Evolutionary conservation across 1,140 invertebrate genomes (phyloP), one percentile per base, ranked within the genome.

Genomic region (Araneus ventricosus): DNA sequence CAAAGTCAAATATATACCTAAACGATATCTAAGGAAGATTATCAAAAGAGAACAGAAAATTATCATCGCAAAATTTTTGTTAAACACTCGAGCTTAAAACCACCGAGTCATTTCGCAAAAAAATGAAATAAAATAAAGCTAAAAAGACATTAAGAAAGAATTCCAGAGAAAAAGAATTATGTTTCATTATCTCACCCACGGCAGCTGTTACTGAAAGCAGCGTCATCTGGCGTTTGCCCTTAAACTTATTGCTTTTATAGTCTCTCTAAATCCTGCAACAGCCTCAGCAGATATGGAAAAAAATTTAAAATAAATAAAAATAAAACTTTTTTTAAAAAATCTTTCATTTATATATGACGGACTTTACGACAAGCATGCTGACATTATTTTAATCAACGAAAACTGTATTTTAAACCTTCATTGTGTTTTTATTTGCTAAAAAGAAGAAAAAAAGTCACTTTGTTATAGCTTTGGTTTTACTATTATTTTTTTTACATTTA

Each of bases 361-460:
- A 39, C 39, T 45, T 88, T 75, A 75, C 70, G 45, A 70, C 67
- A 88, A 88, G 75, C 34, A 88, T 75, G 61, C 30, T 45, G 87
- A 70, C 87, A 70, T 52, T 88, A 67, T 75, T 88, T 88, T 87
- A 87, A 87, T 87, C 59, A 59, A 87, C 30, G 34, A 87, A 34
- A 45, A 45, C 41, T 61, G 52, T 17, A 84, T 30, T 84, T 57
- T 84, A 52, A 63, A 52, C 22, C 8, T 8, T 52, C 1, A 17
- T 6, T 84, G 5, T 84, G n/a, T 52, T 84, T 52, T 41, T 80
- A 37, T 80, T 27, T 27, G n/a, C 14, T 17, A 84, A 82, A 6
- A 17, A 39, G 41, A 4, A 10, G 30, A 10, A 4, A 37, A 75
- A 30, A 37, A 75, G 27, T 67, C 67, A 17, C 34, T 75, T 75